Evolutionary conservation across 2,113 vertebrate genomes (phyloP), one percentile per base, ranked within the genome.

Genomic region (Suncus etruscus): DNA sequence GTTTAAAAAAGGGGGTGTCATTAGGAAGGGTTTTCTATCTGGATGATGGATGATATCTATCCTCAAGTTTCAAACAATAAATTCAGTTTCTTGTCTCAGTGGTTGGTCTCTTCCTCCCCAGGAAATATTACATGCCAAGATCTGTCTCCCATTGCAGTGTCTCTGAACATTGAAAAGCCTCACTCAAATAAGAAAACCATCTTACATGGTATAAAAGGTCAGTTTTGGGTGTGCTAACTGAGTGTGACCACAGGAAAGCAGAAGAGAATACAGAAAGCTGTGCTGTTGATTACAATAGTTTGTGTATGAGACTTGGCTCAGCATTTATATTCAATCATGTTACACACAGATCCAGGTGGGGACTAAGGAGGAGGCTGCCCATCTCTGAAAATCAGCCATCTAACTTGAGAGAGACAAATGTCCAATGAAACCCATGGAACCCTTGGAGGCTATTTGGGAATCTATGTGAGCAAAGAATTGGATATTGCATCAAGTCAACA

Each of bases 51-150:
- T 95, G 91, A 0, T 80, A 22, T 93, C 86, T 77, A 32, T 77
- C 73, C 91, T 83, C 75, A 1, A 88, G 76, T 94, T 97, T 91
- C 48, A 96, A 96, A 95, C 92, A 82, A 90, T 72, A 91, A 92
- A 95, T 92, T 58, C 93, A 79, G 29, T 95, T 93, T 96, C 96
- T 84, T 94, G 11, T 89, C 68, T 97, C 88, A 90, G 20, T 75
- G 80, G 54, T 75, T 92, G 86, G 74, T 58, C 68, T 69, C 20
- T 76, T 93, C 92, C 54, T 86, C 58, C 83, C 94, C 20, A 73
- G n/a, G 91, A 89, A 15, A 63, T 45, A 89, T 31, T 76, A 16
- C 3, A 31, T 18, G 9, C 9, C 47, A 0, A 32, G 3, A 54
- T 79, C n/a, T 32, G 68, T 29, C 63, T 87, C 94, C 77, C 22